Percentiles rank a stretch among this genome's conserved stretches.
Conservation (phyloP, 2,888 invertebrate species). For the Epistrophella euchroma region DNA sequence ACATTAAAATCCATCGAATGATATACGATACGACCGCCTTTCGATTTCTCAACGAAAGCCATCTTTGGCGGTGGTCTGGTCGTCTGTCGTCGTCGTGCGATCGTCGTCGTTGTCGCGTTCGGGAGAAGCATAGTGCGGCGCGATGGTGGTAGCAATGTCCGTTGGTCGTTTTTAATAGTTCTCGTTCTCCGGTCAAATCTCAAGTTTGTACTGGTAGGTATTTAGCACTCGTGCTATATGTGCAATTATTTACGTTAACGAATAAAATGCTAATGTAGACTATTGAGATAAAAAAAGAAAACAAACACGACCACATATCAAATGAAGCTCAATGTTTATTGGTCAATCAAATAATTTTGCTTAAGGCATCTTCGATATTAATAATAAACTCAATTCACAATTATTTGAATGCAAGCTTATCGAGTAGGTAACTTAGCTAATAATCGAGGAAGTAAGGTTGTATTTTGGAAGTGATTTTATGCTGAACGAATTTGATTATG, state of each 20-base stretch:
- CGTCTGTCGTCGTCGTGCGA: not conserved
- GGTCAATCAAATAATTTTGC: constrained; percentile 80
- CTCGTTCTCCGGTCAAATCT: constrained; percentile 46
- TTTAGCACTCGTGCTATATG: constrained; percentile 61
- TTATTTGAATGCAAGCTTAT: not conserved
- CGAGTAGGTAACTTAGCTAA: not conserved
- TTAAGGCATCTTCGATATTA: constrained; percentile 32
- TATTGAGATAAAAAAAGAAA: constrained; percentile 16
- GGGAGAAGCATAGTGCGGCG: not conserved
- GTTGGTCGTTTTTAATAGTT: constrained; percentile 2
- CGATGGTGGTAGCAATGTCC: not conserved
- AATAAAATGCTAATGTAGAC: constrained; percentile 37
- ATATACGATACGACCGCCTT: constrained; percentile 74
- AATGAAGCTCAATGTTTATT: constrained; percentile 83
- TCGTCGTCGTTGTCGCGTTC: not conserved
- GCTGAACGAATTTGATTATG: not conserved
- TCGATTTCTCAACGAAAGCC: constrained; percentile 64
- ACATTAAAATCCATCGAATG: constrained; percentile 69
- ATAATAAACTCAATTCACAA: constrained; percentile 25
- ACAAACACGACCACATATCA: constrained; percentile 72
- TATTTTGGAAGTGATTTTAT: not conserved
- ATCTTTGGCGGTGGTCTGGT: constrained; percentile 50
- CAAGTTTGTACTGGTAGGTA: constrained; percentile 35
- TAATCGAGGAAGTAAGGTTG: not conserved
- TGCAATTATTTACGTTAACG: constrained; percentile 48